phyloP scores from a whole-genome alignment of 2,113 vertebrate species.

The Siphamia tubifer region DNA sequence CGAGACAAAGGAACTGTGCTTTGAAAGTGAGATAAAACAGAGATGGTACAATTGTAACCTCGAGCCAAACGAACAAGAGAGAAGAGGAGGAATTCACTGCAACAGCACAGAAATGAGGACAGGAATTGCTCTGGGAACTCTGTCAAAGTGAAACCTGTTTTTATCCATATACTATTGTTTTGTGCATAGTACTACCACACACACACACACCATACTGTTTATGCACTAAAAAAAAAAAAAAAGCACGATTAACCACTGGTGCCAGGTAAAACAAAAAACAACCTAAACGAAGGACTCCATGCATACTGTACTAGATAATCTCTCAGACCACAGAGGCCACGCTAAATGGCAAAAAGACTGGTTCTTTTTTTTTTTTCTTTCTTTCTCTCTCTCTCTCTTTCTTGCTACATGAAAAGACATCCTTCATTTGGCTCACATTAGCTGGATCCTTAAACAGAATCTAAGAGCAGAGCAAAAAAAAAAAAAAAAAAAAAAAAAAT shows the following conservation, averaged over 20 bases:
- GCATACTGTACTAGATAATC: slow-evolving; percentile 50
- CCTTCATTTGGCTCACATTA: slow-evolving; percentile 78
- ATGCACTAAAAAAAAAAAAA: slow-evolving; percentile 29
- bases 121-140: slow-evolving; percentile 7
- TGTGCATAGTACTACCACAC: slow-evolving; percentile 52
- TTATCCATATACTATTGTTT: slow-evolving; percentile 15
- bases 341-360: slow-evolving; percentile 48
- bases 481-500: slow-evolving; percentile 3
- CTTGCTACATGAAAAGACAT: slow-evolving; percentile 74
- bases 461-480: slow-evolving; percentile 42
- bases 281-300: slow-evolving; percentile 59
- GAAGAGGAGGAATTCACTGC: neutral
- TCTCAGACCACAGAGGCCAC: slow-evolving; percentile 52
- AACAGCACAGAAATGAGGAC: neutral
- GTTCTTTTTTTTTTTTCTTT: slow-evolving; percentile 32
- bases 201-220: slow-evolving; percentile 26
- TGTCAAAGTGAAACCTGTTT: neutral
- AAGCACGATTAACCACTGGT: slow-evolving; percentile 38
- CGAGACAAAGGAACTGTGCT: slow-evolving; percentile 24
- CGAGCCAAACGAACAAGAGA: slow-evolving; percentile 3
- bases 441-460: slow-evolving; percentile 63
- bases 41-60: slow-evolving; percentile 27
- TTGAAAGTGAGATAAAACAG: slow-evolving; percentile 12
- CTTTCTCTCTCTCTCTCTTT: too few relatives aligned
- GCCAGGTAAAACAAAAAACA: slow-evolving; percentile 23